phyloP scores from a whole-genome alignment of 2,888 invertebrate species.

The Torymus aiolomorphi region DNA sequence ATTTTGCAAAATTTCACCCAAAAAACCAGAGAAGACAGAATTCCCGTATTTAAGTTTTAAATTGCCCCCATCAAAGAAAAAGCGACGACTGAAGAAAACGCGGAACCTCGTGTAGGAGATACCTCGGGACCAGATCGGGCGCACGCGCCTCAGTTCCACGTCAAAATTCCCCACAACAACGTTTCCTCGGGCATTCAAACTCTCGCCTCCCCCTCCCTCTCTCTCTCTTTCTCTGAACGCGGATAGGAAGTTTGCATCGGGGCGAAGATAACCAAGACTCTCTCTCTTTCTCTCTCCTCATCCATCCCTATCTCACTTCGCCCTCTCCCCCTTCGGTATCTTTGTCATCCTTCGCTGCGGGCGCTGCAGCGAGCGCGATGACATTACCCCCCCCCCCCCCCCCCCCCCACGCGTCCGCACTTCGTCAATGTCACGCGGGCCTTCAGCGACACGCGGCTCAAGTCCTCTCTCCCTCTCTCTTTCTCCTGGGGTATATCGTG shows the following conservation, averaged over 20 bases:
- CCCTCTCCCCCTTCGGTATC: conserved; percentile 41
- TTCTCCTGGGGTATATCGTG: not conserved
- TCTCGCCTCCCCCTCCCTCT: conserved; percentile 7
- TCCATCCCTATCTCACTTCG: conserved; percentile 49
- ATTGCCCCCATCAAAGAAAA: not conserved
- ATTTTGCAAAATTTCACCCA: not conserved
- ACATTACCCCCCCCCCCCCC: conserved; percentile 62
- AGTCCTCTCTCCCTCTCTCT: too few relatives aligned
- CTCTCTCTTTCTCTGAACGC: not conserved
- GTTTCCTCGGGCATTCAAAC: conserved; percentile 45
- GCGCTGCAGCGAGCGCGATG: conserved; percentile 61
- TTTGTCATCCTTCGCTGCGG: conserved; percentile 57
- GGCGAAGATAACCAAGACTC: conserved; percentile 62
- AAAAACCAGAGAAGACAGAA: not conserved
- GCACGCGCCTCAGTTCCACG: conserved; percentile 10
- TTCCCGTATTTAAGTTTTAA: conserved; percentile 5
- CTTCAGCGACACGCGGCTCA: conserved; percentile 45
- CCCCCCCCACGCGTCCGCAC: conserved; percentile 65
- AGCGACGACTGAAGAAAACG: not conserved
- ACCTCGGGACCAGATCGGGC: not conserved
- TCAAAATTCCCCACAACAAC: conserved; percentile 48
- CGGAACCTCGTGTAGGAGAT: not conserved
- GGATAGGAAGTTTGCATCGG: conserved; percentile 44
- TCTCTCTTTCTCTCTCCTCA: not conserved
- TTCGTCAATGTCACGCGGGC: conserved; percentile 68